phyloP scores from a whole-genome alignment of 2,797 vertebrate species.

The Ciconia nigra region DNA sequence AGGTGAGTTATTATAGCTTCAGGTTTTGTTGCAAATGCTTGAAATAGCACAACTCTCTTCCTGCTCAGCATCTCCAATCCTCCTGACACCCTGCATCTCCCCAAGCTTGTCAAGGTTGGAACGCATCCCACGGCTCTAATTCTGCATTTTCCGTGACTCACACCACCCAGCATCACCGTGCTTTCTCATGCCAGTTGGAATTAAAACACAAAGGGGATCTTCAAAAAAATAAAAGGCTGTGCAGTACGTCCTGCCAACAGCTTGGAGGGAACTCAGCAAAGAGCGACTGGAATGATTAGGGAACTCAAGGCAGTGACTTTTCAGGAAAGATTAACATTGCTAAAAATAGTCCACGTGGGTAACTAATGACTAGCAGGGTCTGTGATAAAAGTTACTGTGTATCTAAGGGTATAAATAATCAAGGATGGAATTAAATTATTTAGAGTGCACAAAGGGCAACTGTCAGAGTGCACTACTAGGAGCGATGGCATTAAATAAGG shows the following conservation, averaged over 20 bases:
- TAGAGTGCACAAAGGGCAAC: not conserved
- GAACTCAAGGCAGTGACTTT: conserved; percentile 23
- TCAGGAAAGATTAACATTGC: conserved; percentile 36
- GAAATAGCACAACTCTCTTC: not conserved
- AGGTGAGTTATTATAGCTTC: not conserved
- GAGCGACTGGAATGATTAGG: not conserved
- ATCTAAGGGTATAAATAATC: conserved; percentile 28
- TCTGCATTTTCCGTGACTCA: not conserved
- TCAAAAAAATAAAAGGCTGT: not conserved
- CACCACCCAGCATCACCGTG: not conserved
- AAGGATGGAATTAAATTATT: conserved; percentile 15
- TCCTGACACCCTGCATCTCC: not conserved
- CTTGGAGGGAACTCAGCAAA: not conserved
- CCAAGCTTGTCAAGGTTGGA: not conserved
- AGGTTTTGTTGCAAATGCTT: not conserved
- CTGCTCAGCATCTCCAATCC: not conserved
- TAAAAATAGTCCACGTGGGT: conserved; percentile 3
- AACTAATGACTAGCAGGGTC: not conserved
- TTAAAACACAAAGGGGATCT: not conserved
- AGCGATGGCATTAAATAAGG: not conserved
- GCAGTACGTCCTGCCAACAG: not conserved
- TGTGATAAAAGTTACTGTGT: not conserved
- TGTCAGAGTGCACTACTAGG: not conserved
- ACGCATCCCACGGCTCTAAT: not conserved
- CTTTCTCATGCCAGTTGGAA: not conserved